Evolutionary conservation across 1,140 invertebrate genomes (phyloP).

Genomic region (Cepaea nemoralis): DNA sequence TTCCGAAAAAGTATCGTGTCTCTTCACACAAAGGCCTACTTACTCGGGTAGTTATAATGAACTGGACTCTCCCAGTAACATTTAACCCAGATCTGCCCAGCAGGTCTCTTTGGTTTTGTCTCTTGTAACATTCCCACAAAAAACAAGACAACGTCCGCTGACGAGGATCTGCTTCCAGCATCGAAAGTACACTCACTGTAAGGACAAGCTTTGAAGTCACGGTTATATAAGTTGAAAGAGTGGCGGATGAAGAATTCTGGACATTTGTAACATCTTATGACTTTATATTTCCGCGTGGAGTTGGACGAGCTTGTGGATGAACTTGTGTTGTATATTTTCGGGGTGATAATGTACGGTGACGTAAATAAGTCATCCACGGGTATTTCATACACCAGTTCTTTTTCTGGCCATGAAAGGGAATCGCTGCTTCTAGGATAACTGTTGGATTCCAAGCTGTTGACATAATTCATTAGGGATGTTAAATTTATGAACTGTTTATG

Average conservation of each 20-base stretch:
- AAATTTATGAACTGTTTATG: too few species aligned
- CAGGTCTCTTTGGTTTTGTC: not conserved
- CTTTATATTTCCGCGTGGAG: not conserved
- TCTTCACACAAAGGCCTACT: too few species aligned
- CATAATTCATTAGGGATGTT: too few species aligned
- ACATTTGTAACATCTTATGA: not conserved
- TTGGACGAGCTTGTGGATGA: not conserved
- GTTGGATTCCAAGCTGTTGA: too few species aligned
- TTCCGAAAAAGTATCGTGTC: too few species aligned
- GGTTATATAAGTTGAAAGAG: not conserved
- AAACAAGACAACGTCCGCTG: not conserved
- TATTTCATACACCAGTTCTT: not conserved
- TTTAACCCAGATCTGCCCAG: slow-evolving; percentile 10
- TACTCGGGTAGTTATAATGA: slow-evolving; percentile 5
- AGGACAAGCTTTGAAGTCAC: not conserved
- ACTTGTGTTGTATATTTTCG: not conserved
- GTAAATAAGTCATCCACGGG: not conserved
- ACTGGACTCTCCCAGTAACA: not conserved
- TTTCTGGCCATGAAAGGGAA: too few species aligned
- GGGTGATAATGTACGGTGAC: not conserved
- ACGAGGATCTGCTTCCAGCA: too few species aligned
- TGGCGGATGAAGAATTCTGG: not conserved
- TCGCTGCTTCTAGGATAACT: too few species aligned
- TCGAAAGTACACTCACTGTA: not conserved
- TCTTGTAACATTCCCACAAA: not conserved